Evolutionary conservation across 92 coral and sea anemone species (phyloP).

Genomic region (Epizoanthus illoricatus): DNA sequence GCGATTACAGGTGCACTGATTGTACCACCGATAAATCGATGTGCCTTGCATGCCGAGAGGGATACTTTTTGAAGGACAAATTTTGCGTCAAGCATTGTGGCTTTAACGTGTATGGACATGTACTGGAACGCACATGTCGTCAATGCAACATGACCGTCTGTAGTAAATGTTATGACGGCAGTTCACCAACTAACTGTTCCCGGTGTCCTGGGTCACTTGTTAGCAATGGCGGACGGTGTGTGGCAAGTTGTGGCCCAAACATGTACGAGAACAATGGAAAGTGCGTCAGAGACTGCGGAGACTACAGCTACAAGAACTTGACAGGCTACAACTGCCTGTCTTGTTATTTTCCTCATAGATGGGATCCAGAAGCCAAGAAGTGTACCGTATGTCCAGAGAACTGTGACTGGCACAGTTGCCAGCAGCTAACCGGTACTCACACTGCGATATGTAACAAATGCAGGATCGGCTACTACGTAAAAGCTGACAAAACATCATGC

Average conservation of each 20-base stretch:
- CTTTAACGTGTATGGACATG: slow-evolving; percentile 56
- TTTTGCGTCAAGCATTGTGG: slow-evolving; percentile 69
- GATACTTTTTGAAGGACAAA: slow-evolving; percentile 52
- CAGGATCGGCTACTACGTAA: slow-evolving; percentile 53
- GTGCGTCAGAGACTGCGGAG: slow-evolving; percentile 64
- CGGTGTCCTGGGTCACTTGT: slow-evolving; percentile 62
- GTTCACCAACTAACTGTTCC: slow-evolving; percentile 56
- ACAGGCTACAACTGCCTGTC: slow-evolving; percentile 55
- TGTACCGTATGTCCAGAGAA: slow-evolving; percentile 21
- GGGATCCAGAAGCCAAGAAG: slow-evolving; percentile 1
- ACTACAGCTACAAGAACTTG: slow-evolving; percentile 44
- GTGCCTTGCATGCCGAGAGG: slow-evolving; percentile 59
- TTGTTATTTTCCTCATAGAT: slow-evolving; percentile 29
- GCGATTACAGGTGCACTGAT: slow-evolving; percentile 52
- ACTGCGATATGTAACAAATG: slow-evolving; percentile 25
- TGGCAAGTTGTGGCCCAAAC: slow-evolving; percentile 52
- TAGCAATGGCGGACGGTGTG: slow-evolving; percentile 69
- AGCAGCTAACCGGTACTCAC: slow-evolving; percentile 10
- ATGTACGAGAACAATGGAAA: slow-evolving; percentile 36
- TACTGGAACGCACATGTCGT: slow-evolving; percentile 49
- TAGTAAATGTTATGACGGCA: slow-evolving; percentile 60
- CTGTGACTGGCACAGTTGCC: not conserved
- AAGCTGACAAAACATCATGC: slow-evolving; percentile 43
- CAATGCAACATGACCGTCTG: slow-evolving; percentile 64
- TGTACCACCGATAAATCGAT: slow-evolving; percentile 53